Evolutionary conservation across 2,888 invertebrate species (phyloP), one percentile per base, ranked within the genome.

Genomic region (Eupithecia centaureata): DNA sequence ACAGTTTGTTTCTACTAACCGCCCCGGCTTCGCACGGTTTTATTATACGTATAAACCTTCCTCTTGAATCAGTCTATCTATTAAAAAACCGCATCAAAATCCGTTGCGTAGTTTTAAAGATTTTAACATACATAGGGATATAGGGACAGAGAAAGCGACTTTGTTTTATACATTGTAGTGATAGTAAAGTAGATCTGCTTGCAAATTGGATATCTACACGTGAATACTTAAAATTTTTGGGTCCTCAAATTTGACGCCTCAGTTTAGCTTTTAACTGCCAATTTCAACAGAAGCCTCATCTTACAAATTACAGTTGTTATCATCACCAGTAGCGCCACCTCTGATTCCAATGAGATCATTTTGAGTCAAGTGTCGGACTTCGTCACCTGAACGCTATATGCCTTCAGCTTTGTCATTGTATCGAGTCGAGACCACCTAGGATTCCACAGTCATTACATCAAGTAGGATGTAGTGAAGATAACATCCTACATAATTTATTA

Each of bases 391-490:
- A 30, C 27, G 35, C 61, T n/a, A 59, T 52, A 33, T 56, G 33
- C 63, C 18, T 33, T 68, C 27, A 54, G 28, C 58, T 54, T 65
- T 60, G 38, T 18, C 57, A 59, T 62, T 59, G 22, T 57, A 30
- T 65, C 62, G 47, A 63, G 71, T 65, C 73, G 62, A 68, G 74
- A 75, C 74, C 74, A 74, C 72, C 71, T 72, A 70, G 58, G 70
- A 62, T 63, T 63, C 65, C 51, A 33, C 63, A 64, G 68, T 68
- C 64, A 74, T 74, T 76, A 69, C 66, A 68, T 70, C 67, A 71
- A 70, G 76, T 73, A 73, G 76, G 75, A 74, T 73, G 76, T 72
- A 74, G 72, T 72, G 76, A 71, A 74, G 76, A 76, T 76, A 74
- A 72, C 73, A 72, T 75, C 74, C 72, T 67, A 73, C 68, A 71